These are phyloP conservation scores for Notamacropus eugenii DNA, from an alignment of 2,797 vertebrate species.

Conservation along the genomic window DNA sequence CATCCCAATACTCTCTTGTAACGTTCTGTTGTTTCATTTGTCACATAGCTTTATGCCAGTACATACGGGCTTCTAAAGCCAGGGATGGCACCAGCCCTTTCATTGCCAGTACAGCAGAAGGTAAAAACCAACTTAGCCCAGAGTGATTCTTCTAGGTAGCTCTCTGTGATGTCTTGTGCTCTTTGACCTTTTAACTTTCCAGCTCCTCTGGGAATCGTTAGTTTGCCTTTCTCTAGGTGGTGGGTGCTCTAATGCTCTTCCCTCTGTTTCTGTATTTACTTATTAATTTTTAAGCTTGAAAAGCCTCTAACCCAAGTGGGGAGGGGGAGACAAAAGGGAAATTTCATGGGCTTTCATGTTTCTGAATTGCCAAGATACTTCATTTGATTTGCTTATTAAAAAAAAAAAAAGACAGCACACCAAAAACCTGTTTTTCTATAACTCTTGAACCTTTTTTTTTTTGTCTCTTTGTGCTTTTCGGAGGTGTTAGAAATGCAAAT, in stretches of 20 bases:
- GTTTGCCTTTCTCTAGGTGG: constrained; percentile 77
- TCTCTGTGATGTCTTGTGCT: constrained; percentile 80
- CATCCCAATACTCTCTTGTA: constrained; percentile 78
- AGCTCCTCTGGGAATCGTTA: constrained; percentile 79
- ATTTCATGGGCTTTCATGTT: constrained; percentile 58
- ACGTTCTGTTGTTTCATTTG: constrained; percentile 96
- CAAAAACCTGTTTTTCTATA: constrained; percentile 55
- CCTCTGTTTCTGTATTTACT: constrained; percentile 23
- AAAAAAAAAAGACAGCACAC: not conserved
- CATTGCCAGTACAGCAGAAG: constrained; percentile 94
- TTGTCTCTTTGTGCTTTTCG: constrained; percentile 84
- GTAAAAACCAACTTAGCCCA: constrained; percentile 89
- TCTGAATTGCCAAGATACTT: constrained; percentile 56
- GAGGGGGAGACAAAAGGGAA: constrained; percentile 38
- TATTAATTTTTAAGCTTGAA: constrained; percentile 55
- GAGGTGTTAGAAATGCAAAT: constrained; percentile 81
- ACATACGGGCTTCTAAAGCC: constrained; percentile 99
- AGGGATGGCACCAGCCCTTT: constrained; percentile 96
- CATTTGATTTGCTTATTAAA: constrained; percentile 37
- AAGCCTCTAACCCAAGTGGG: constrained; percentile 40
- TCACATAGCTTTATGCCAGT: constrained; percentile 99
- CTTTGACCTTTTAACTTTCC: constrained; percentile 88
- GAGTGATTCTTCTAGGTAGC: constrained; percentile 75
- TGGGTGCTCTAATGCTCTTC: constrained; percentile 75
- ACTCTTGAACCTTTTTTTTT: constrained; percentile 59